Evolutionary conservation across 2,113 vertebrate species (phyloP).

Genomic region (Catagonus wagneri): DNA sequence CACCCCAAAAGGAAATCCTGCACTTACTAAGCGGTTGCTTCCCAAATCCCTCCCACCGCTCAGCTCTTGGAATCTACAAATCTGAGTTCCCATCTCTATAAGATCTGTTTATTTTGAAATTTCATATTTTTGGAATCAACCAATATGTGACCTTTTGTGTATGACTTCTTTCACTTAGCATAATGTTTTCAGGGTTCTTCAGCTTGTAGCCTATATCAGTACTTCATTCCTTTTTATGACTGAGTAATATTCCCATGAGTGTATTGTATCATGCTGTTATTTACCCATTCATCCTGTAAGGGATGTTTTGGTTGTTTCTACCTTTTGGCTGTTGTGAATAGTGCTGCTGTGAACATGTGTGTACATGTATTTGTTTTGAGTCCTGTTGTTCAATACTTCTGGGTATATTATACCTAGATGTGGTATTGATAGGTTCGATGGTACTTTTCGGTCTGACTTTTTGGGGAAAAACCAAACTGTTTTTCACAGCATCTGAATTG

Average conservation of each 20-base stretch:
- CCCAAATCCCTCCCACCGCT: not conserved
- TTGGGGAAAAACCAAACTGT: not conserved
- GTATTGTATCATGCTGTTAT: not conserved
- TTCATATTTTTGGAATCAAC: not conserved
- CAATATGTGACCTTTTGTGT: not conserved
- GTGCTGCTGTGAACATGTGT: not conserved
- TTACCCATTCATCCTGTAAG: not conserved
- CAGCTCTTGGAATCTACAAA: not conserved
- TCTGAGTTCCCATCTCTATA: not conserved
- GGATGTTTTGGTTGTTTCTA: not conserved
- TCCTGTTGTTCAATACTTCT: not conserved
- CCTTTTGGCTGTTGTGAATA: not conserved
- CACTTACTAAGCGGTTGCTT: not conserved
- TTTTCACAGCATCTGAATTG: not conserved
- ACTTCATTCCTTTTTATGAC: not conserved
- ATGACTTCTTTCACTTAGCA: not conserved
- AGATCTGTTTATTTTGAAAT: slow-evolving; percentile 11
- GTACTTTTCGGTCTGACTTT: not conserved
- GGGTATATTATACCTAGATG: not conserved
- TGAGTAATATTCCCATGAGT: not conserved
- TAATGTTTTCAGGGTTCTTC: not conserved
- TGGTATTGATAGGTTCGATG: not conserved
- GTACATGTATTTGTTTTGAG: not conserved
- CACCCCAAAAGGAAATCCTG: not conserved
- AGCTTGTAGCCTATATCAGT: not conserved